Percentiles rank a stretch among this genome's conserved stretches.
phyloP scores from a whole-genome alignment of 2,888 invertebrate genomes.

The Ptilodon capucinus region DNA sequence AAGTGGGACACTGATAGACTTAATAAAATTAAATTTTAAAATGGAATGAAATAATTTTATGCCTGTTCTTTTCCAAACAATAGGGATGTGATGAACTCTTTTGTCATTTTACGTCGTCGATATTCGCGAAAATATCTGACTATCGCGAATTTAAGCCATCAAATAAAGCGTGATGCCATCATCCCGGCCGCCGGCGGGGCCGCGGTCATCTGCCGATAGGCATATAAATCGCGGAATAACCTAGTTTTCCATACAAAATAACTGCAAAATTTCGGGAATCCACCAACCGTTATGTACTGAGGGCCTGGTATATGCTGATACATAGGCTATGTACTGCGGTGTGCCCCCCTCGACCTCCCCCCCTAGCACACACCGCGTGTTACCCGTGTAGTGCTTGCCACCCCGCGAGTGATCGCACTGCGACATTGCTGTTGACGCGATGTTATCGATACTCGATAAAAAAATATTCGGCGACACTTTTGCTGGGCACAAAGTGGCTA shows the following conservation, averaged over 20 bases:
- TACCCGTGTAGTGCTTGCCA: slow-evolving; percentile 67
- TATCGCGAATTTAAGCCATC: background rate
- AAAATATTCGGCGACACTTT: slow-evolving; percentile 2
- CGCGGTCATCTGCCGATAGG: slow-evolving; percentile 40
- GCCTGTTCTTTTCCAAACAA: too few species aligned
- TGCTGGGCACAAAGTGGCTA: too few species aligned
- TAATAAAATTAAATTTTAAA: too few species aligned
- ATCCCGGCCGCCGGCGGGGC: slow-evolving; percentile 7
- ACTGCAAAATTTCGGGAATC: slow-evolving; percentile 80
- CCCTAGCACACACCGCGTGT: slow-evolving; percentile 48
- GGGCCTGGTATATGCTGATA: slow-evolving; percentile 70
- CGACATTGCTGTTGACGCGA: slow-evolving; percentile 37
- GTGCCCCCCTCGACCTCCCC: slow-evolving; percentile 54
- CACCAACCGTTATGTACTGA: slow-evolving; percentile 64
- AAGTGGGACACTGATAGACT: too few species aligned
- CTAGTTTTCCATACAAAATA: slow-evolving; percentile 81
- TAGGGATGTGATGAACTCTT: too few species aligned
- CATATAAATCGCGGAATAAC: slow-evolving; percentile 75
- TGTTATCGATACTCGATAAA: slow-evolving; percentile 63
- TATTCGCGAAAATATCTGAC: background rate
- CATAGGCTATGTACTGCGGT: slow-evolving; percentile 72
- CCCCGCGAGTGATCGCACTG: slow-evolving; percentile 70
- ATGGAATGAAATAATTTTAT: too few species aligned
- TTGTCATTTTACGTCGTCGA: too few species aligned
- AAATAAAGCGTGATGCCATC: slow-evolving; percentile 16